Conservation (phyloP, 2,797 vertebrate species). For the Dermochelys coriacea region DNA sequence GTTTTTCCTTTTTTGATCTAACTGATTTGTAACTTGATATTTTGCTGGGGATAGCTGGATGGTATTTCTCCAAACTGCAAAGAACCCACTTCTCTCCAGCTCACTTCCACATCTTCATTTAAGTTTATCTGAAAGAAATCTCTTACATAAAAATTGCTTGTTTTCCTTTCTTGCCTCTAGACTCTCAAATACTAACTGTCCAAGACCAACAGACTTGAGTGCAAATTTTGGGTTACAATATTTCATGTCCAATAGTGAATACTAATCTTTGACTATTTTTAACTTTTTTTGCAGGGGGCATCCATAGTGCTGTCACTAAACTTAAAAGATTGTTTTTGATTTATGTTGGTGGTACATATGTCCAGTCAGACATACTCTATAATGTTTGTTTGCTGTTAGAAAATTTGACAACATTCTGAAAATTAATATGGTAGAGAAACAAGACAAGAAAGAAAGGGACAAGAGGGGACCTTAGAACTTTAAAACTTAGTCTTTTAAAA, state of each 20-base stretch:
- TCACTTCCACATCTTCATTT: not conserved
- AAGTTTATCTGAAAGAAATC: not conserved
- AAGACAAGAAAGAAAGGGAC: not conserved
- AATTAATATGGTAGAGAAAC: not conserved
- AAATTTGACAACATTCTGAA: not conserved
- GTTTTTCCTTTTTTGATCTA: not conserved
- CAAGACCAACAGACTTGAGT: not conserved
- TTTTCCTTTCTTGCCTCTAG: not conserved
- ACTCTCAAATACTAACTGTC: not conserved
- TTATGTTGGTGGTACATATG: not conserved
- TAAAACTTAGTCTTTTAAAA: not conserved
- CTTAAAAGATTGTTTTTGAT: not conserved
- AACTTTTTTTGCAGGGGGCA: not conserved
- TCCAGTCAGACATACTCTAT: not conserved
- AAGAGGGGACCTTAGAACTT: not conserved
- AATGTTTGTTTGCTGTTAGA: not conserved
- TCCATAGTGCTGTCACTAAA: not conserved
- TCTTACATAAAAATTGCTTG: not conserved
- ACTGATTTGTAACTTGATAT: not conserved
- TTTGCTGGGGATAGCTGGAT: not conserved
- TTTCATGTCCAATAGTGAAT: not conserved
- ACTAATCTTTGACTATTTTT: not conserved
- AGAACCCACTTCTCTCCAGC: no score
- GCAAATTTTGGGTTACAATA: not conserved
- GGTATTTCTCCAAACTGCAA: no score